Evolutionary conservation across 30 jellyfish, hydroid and myxozoan genomes (phyloP), one percentile per base, ranked within the genome.

Genomic region (Euphysa ruthae): DNA sequence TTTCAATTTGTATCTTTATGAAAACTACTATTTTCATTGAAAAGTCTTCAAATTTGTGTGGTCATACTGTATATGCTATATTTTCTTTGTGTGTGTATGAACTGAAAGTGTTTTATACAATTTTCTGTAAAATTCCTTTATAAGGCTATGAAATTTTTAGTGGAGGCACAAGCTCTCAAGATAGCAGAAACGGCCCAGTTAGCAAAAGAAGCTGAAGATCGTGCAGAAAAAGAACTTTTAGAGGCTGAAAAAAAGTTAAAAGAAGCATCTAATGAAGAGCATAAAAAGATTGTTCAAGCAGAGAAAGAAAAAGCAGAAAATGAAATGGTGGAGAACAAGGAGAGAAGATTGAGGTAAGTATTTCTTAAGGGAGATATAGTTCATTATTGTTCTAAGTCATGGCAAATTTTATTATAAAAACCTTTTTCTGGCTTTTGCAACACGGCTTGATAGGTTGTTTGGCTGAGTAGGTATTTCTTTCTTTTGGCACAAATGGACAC

Each of bases 221-320:
- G 64, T 21, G 95, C 83, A 31, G 93, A 84, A 78, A 91, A 77
- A 65, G 68, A 63, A 6, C 70, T 77, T 19, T 61, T 65, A 30
- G 83, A 77, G 33, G 95, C 89, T 14, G 93, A 88, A 21, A 61
- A 35, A 30, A 58, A 34, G 27, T 71, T 81, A 16, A 75, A 71
- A 15, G 79, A 76, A 55, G 89, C 69, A 27, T 75, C 89, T 14
- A 75, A 49, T 35, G 62, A 57, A 20, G 89, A 81, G 1, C 71
- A 58, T 21, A 77, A 68, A 25, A 84, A 16, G 22, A 82, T 44
- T 35, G 76, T 82, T 21, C 60, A 69, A 43, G 22, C 51, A 49
- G 77, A 62, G 8, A 85, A 77, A 28, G 88, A 76, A 35, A 81
- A 84, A 51, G 93, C 95, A 8, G 86, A 69, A 58, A 61, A 84